These are phyloP conservation scores for Ctenosaura bakeri DNA, from an alignment of 2,797 vertebrate species.

Conservation along the genomic window DNA sequence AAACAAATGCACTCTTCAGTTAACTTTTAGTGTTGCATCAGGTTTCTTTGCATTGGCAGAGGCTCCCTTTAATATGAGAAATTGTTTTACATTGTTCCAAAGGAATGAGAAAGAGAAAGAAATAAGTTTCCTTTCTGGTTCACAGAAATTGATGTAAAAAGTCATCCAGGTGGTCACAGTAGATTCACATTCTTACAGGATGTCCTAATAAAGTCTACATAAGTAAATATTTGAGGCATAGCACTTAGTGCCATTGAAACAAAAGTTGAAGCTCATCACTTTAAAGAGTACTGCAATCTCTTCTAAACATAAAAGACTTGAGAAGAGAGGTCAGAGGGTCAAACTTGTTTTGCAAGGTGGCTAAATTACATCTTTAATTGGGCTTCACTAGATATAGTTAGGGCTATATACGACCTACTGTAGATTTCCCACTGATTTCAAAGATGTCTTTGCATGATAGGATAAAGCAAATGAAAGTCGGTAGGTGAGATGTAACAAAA, in stretches of 20 bases:
- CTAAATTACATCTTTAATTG: constrained; percentile 42
- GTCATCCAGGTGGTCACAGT: not conserved
- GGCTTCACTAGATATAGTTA: constrained; percentile 10
- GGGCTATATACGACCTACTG: constrained; percentile 30
- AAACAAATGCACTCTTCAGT: not conserved
- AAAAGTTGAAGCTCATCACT: constrained; percentile 21
- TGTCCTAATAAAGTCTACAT: constrained; percentile 2
- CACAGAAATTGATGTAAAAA: not conserved
- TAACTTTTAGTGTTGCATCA: not conserved
- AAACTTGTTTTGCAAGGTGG: constrained; percentile 38
- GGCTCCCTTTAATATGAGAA: constrained; percentile 1
- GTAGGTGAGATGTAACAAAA: not conserved
- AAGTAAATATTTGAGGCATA: constrained; percentile 31
- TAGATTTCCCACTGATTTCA: constrained; percentile 24
- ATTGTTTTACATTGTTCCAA: constrained; percentile 1
- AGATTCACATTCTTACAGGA: constrained; percentile 1
- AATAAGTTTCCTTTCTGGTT: not conserved
- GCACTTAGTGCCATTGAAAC: constrained; percentile 17
- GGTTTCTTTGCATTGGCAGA: constrained; percentile 16
- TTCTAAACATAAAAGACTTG: constrained; percentile 31
- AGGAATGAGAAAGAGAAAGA: not conserved
- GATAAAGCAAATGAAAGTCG: not conserved
- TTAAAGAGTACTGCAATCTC: constrained; percentile 31
- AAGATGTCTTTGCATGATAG: not conserved
- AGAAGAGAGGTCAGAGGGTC: constrained; percentile 31